These are phyloP conservation scores for Spilarctia lutea DNA, from an alignment of 2,888 invertebrate species.

Conservation along the genomic window DNA sequence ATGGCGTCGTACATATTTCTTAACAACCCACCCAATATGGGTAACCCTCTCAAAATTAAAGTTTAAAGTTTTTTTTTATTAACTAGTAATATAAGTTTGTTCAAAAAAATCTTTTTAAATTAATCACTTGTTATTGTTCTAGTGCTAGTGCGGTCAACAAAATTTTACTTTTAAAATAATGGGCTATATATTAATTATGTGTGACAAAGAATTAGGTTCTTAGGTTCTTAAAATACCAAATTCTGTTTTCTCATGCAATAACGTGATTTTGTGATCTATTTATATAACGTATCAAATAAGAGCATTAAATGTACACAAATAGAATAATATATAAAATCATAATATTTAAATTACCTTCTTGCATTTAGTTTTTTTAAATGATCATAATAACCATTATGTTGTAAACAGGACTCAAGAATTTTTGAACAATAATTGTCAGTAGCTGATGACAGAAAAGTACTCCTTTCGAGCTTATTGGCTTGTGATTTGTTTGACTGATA, in stretches of 20 bases:
- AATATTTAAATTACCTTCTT: not conserved
- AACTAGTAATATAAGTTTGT: no score
- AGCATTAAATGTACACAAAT: not conserved
- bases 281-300: not conserved
- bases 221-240: not conserved
- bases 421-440: slow-evolving; percentile 3
- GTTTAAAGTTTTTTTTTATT: no score
- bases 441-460: not conserved
- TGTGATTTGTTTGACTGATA: not conserved
- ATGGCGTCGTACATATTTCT: no score
- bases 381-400: slow-evolving; percentile 6
- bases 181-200: not conserved
- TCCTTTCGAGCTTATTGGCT: not conserved
- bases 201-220: no score
- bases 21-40: no score
- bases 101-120: no score
- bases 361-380: not conserved
- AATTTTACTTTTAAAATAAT: no score
- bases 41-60: no score
- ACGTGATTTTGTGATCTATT: not conserved
- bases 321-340: not conserved
- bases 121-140: no score
- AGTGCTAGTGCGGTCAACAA: no score
- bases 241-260: not conserved
- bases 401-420: not conserved